phyloP scores from a whole-genome alignment of 1,140 invertebrate species.

The Trissolcus basalis region DNA sequence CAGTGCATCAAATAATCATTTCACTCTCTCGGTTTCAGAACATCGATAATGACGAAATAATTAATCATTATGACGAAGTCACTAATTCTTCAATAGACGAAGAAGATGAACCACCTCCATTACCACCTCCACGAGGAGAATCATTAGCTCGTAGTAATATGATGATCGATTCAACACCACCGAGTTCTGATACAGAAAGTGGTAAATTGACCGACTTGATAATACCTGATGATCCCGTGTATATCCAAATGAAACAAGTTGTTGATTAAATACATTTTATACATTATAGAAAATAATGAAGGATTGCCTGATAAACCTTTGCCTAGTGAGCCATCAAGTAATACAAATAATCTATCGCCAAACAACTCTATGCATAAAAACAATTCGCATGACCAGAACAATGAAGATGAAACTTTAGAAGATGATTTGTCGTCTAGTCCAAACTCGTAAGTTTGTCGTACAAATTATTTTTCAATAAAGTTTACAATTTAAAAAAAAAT shows the following conservation, averaged over 20 bases:
- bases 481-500: no score
- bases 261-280: constrained; percentile 18
- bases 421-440: constrained; percentile 67
- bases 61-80: constrained; percentile 70
- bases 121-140: constrained; percentile 79
- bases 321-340: constrained; percentile 68
- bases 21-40: constrained; percentile 63
- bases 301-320: constrained; percentile 72
- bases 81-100: constrained; percentile 67
- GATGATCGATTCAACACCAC: constrained; percentile 64
- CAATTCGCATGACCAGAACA: constrained; percentile 63
- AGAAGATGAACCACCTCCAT: constrained; percentile 78
- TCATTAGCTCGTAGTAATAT: constrained; percentile 74
- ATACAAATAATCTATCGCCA: constrained; percentile 56
- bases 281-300: constrained; percentile 58
- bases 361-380: constrained; percentile 60
- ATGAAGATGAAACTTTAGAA: constrained; percentile 46
- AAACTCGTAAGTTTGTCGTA: constrained; percentile 68
- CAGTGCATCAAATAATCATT: neutral
- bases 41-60: constrained; percentile 63
- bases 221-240: neutral
- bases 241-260: neutral
- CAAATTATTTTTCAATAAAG: constrained; percentile 8
- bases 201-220: constrained; percentile 58
- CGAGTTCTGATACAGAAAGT: constrained; percentile 65